phyloP scores from a whole-genome alignment of 2,888 invertebrate species.

The Tipula lateralis region DNA sequence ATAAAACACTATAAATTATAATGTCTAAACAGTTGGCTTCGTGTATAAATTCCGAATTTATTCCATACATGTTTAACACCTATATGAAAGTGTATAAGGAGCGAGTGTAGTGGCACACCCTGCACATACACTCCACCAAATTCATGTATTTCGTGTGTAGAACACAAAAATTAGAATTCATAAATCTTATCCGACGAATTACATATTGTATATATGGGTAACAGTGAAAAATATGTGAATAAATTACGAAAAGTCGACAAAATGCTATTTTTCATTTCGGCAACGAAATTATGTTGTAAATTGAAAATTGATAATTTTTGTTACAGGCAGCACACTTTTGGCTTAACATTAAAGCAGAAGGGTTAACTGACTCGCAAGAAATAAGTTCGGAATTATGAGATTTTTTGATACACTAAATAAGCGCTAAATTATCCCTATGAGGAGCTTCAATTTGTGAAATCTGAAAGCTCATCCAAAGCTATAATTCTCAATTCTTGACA shows the following conservation, averaged over 20 bases:
- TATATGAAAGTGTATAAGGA: neutral
- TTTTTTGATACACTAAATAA: no score
- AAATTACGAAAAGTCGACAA: neutral
- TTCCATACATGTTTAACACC: neutral
- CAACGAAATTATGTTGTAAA: neutral
- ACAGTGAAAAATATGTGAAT: neutral
- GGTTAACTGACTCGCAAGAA: no score
- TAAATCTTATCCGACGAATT: neutral
- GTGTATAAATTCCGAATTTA: neutral
- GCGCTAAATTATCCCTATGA: no score
- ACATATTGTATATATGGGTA: neutral
- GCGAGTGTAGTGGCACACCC: neutral
- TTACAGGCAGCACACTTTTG: no score
- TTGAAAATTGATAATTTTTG: neutral
- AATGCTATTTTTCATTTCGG: neutral
- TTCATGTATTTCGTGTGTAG: neutral
- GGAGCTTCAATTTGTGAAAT: no score
- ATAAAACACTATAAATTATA: neutral
- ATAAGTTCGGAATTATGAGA: no score
- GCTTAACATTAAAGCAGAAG: no score
- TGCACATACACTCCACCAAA: neutral
- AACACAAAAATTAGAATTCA: neutral
- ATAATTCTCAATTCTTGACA: no score
- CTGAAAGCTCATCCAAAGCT: no score
- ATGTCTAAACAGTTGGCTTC: neutral